These are phyloP conservation scores for Salpingus planirostris DNA, from an alignment of 2,888 invertebrate genomes.

Conservation along the genomic window DNA sequence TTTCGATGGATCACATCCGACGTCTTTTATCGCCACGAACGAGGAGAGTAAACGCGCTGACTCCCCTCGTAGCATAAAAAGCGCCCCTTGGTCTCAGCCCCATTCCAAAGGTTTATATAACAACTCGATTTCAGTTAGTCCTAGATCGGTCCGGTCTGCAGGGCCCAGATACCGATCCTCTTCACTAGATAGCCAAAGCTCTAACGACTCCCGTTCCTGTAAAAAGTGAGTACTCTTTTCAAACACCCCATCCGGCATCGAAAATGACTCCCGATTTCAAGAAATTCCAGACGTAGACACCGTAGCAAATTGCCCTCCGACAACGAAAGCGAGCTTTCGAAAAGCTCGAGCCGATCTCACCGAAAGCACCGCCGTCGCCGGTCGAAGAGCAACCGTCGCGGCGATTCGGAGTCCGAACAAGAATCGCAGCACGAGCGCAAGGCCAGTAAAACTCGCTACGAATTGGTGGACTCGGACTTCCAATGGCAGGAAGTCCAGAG, in stretches of 20 bases:
- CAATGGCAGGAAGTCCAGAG: constrained; percentile 85
- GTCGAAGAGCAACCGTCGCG: constrained; percentile 63
- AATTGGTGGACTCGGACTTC: constrained; percentile 77
- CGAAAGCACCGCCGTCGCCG: constrained; percentile 67
- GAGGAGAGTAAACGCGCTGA: constrained; percentile 44
- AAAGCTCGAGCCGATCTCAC: constrained; percentile 73
- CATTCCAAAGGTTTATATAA: constrained; percentile 64
- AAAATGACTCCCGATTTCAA: constrained; percentile 1
- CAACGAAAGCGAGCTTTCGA: constrained; percentile 83
- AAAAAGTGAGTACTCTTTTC: constrained; percentile 48
- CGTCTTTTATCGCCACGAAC: constrained; percentile 13
- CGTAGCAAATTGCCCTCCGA: constrained; percentile 71
- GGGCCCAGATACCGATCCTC: constrained; percentile 59
- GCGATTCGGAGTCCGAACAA: constrained; percentile 64
- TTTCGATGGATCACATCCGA: constrained; percentile 15
- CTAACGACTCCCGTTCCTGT: constrained; percentile 73
- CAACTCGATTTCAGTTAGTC: constrained; percentile 53
- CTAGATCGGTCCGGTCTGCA: constrained; percentile 73
- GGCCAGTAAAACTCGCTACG: constrained; percentile 38
- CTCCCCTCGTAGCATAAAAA: constrained; percentile 73
- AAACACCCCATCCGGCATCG: constrained; percentile 11
- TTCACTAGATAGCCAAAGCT: constrained; percentile 83
- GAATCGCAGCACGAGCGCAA: constrained; percentile 41
- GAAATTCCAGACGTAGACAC: constrained; percentile 51
- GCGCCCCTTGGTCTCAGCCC: constrained; percentile 70